A percentile compares a stretch with the other conserved stretches of the same genome.
Evolutionary conservation across 2,113 vertebrate species (phyloP).

Genomic region (Donacobius atricapilla): DNA sequence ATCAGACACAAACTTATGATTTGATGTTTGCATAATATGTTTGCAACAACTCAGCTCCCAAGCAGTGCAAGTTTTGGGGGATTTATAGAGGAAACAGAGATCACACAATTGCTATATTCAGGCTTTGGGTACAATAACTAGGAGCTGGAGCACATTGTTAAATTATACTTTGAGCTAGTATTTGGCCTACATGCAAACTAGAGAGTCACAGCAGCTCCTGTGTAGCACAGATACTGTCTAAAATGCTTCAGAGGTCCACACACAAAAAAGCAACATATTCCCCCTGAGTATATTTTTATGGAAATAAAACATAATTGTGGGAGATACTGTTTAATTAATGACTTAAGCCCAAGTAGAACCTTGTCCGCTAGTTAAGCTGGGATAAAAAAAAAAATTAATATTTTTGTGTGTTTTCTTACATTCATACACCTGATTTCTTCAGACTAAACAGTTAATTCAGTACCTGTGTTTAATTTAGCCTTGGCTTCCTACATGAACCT

Average conservation of each 20-base stretch:
- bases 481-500: background rate
- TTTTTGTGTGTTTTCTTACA: background rate
- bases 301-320: background rate
- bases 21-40: background rate
- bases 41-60: background rate
- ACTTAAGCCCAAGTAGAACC: background rate
- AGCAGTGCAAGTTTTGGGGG: background rate
- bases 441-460: background rate
- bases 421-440: background rate
- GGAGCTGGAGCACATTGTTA: background rate
- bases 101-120: background rate
- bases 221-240: background rate
- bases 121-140: conserved; percentile 1
- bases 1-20: background rate
- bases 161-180: background rate
- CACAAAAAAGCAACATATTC: background rate
- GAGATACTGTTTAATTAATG: background rate
- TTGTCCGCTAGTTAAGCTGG: background rate
- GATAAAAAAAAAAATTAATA: background rate
- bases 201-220: background rate
- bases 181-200: background rate
- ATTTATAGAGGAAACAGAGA: conserved; percentile 6
- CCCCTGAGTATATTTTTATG: background rate
- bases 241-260: background rate
- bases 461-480: background rate